A percentile compares a stretch with the other conserved stretches of the same genome.
Conservation (phyloP, 2,888 invertebrate species). For the Chromoteleia sp. region DNA sequence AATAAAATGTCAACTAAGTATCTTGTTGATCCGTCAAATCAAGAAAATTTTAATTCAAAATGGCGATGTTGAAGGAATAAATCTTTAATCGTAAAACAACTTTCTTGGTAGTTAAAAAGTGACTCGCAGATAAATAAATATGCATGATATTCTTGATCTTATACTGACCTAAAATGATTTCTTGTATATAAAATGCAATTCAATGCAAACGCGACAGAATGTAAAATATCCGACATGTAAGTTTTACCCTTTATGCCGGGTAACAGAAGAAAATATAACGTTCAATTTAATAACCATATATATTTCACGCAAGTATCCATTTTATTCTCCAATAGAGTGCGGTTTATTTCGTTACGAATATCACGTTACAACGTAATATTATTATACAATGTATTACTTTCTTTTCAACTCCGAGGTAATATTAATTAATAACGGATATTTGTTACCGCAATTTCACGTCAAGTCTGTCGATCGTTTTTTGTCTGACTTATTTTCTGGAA, state of each 20-base stretch:
- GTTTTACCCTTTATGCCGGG: constrained; percentile 28
- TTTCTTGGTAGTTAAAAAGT: too few relatives aligned
- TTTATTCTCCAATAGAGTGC: constrained; percentile 7
- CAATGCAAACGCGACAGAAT: constrained; percentile 50
- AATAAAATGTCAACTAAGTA: too few relatives aligned
- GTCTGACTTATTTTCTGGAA: too few relatives aligned
- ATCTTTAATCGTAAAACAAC: too few relatives aligned
- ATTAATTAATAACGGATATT: not conserved
- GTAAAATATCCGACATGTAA: constrained; percentile 35
- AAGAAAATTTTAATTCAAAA: too few relatives aligned
- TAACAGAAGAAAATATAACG: constrained; percentile 33
- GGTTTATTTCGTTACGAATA: constrained; percentile 10
- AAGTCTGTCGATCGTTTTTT: too few relatives aligned
- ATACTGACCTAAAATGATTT: too few relatives aligned
- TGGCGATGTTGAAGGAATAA: too few relatives aligned
- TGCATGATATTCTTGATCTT: too few relatives aligned
- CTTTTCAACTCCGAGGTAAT: not conserved
- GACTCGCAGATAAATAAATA: too few relatives aligned
- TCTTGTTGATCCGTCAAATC: too few relatives aligned
- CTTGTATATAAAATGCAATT: constrained; percentile 41
- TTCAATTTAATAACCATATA: constrained; percentile 52
- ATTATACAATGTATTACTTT: not conserved
- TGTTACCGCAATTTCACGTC: not conserved
- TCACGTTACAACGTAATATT: constrained; percentile 12
- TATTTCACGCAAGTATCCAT: constrained; percentile 28